Evolutionary conservation across 2,113 vertebrate genomes (phyloP), one percentile per base, ranked within the genome.

Genomic region (Vireo altiloquus): DNA sequence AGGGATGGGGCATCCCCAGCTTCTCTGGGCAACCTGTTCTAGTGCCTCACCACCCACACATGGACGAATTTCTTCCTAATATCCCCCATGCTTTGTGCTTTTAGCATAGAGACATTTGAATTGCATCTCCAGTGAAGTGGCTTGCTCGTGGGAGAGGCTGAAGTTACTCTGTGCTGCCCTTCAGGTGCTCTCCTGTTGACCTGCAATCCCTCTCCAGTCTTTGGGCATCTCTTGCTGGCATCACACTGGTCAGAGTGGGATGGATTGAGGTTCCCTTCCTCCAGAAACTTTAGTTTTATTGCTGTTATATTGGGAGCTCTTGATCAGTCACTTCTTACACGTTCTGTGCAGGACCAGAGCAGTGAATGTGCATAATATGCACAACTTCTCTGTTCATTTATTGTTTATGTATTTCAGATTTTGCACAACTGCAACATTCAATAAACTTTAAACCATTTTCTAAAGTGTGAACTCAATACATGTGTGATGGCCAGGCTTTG

Each of bases 391-490:
- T 33, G 15, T 56, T 86, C 6, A 4, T 56, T 74, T 87, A 17
- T 66, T 78, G 21, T 33, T 86, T 22, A 23, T 59, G 18, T 74
- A 24, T 87, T 75, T 87, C n/a, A 40, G 25, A 2, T 84, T 90
- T 87, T 93, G 57, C 52, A 49, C 37, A 49, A 7, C 64, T 78
- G 37, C 42, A 61, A 10, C 18, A 25, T 22, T 84, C 28, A 20
- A 17, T 79, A 39, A 81, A 71, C 30, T 54, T 5, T 10, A 59
- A 75, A 37, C 14, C 8, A 8, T 90, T 86, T 91, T 89, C 31
- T 68, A 0, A 64, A 66, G n/a, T 37, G 24, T 39, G 44, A 78
- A 7, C 28, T 90, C 27, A 5, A 3, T 39, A 10, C 0, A 2
- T 40, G 50, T 35, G 42, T 81, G 71, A n/a, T 84, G 47, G 50